Conservation (phyloP, 2,113 vertebrate genomes). For the Stegastes partitus region DNA sequence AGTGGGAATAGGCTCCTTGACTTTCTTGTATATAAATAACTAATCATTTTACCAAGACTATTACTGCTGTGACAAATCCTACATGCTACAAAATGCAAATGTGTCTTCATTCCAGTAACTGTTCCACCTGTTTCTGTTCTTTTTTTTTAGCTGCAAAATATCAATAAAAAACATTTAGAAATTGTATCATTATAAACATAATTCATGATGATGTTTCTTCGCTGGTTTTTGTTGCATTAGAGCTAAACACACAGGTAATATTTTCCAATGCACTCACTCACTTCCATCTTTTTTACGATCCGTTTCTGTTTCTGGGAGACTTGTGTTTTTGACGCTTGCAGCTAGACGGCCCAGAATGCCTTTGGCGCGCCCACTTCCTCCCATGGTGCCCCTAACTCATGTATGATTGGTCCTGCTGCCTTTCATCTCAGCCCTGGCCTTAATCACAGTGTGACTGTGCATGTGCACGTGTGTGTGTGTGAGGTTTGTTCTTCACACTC, state of each 20-base stretch:
- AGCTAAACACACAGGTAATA: conserved; percentile 26
- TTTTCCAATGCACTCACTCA: conserved; percentile 49
- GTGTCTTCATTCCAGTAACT: too few species aligned
- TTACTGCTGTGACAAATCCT: too few species aligned
- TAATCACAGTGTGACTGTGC: conserved; percentile 59
- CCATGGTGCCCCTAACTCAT: conserved; percentile 81
- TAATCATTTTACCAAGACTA: too few species aligned
- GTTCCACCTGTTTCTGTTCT: too few species aligned
- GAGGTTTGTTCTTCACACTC: conserved; percentile 4
- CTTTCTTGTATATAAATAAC: too few species aligned
- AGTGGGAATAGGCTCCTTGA: too few species aligned
- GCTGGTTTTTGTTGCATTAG: too few species aligned
- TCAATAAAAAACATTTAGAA: too few species aligned
- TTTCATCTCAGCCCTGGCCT: conserved; percentile 78
- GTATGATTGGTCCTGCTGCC: conserved; percentile 72
- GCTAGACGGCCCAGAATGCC: conserved; percentile 76
- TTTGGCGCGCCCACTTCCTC: conserved; percentile 80
- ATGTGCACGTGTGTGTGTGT: conserved; percentile 17
- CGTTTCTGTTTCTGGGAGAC: conserved; percentile 69
- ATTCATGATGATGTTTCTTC: too few species aligned
- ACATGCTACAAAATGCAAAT: too few species aligned
- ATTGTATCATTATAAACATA: too few species aligned
- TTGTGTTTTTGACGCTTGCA: conserved; percentile 68
- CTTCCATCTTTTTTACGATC: conserved; percentile 38
- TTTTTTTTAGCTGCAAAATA: too few species aligned